Percentiles rank a stretch among this genome's conserved stretches.
phyloP scores from a whole-genome alignment of 2,888 invertebrate species.

The Loripinus fragilis region DNA sequence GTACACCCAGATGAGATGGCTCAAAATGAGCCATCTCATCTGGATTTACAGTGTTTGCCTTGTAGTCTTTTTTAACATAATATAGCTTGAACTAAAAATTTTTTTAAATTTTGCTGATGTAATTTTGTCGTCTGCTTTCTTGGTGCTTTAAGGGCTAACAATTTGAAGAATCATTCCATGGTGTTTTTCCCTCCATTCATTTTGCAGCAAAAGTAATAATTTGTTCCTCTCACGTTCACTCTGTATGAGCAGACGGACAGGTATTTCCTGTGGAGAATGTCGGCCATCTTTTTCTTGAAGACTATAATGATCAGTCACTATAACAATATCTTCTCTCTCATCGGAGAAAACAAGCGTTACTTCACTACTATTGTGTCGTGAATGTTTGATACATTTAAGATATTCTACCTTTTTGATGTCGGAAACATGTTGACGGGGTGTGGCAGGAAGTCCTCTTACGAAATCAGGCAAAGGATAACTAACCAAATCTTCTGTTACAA shows the following conservation, averaged over 20 bases:
- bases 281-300: slow-evolving; percentile 58
- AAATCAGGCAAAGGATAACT: slow-evolving; percentile 82
- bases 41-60: not conserved
- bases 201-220: slow-evolving; percentile 74
- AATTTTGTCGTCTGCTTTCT: too few relatives aligned
- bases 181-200: slow-evolving; percentile 77
- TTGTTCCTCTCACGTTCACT: slow-evolving; percentile 74
- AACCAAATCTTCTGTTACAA: slow-evolving; percentile 79
- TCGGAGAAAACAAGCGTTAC: slow-evolving; percentile 79
- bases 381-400: slow-evolving; percentile 72
- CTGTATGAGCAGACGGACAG: slow-evolving; percentile 73
- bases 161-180: slow-evolving; percentile 25
- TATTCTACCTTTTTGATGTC: slow-evolving; percentile 76
- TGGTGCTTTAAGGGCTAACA: too few relatives aligned
- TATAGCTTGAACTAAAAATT: too few relatives aligned
- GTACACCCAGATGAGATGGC: not conserved
- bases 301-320: slow-evolving; percentile 80
- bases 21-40: not conserved
- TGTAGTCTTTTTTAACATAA: too few relatives aligned
- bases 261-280: slow-evolving; percentile 71
- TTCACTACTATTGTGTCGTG: slow-evolving; percentile 64
- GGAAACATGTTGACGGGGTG: slow-evolving; percentile 73
- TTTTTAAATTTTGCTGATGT: too few relatives aligned
- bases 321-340: slow-evolving; percentile 78
- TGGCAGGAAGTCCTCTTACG: slow-evolving; percentile 77